phyloP scores from a whole-genome alignment of 2,888 invertebrate species.

The Chromoteleia sp. region DNA sequence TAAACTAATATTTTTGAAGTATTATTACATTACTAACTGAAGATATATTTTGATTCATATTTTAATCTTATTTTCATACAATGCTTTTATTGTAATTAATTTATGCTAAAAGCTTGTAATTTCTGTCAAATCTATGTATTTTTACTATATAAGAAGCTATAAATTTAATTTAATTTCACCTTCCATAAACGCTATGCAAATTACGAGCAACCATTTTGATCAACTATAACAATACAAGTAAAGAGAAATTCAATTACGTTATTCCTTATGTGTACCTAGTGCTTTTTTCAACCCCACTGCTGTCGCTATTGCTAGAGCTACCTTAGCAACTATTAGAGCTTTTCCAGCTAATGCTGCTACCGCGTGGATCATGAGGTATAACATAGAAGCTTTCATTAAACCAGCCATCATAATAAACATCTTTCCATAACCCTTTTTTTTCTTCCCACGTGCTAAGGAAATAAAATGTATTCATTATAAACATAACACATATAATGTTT shows the following conservation, averaged over 20 bases:
- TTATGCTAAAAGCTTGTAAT: no score
- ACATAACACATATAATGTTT: neutral
- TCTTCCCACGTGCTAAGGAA: constrained; percentile 85
- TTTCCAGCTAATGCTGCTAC: constrained; percentile 93
- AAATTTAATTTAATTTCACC: no score
- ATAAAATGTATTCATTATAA: constrained; percentile 16
- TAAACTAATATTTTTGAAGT: no score
- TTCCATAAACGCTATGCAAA: neutral
- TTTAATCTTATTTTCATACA: no score
- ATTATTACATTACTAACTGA: no score
- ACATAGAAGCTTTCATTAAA: constrained; percentile 90
- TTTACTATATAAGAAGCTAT: no score
- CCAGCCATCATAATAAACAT: constrained; percentile 90
- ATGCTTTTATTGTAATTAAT: no score
- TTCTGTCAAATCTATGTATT: no score
- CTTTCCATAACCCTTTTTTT: constrained; percentile 89
- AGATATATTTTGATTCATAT: no score
- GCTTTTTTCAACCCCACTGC: constrained; percentile 92
- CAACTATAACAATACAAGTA: constrained; percentile 31
- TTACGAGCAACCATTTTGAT: neutral
- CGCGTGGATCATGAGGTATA: constrained; percentile 92
- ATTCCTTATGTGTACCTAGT: constrained; percentile 74
- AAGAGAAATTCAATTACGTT: constrained; percentile 63
- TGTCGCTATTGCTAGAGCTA: constrained; percentile 92
- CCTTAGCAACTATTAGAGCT: constrained; percentile 92